A percentile compares a stretch with the other conserved stretches of the same genome.
Evolutionary conservation across 2,113 vertebrate species (phyloP).

Genomic region (Mystacornis crossleyi): DNA sequence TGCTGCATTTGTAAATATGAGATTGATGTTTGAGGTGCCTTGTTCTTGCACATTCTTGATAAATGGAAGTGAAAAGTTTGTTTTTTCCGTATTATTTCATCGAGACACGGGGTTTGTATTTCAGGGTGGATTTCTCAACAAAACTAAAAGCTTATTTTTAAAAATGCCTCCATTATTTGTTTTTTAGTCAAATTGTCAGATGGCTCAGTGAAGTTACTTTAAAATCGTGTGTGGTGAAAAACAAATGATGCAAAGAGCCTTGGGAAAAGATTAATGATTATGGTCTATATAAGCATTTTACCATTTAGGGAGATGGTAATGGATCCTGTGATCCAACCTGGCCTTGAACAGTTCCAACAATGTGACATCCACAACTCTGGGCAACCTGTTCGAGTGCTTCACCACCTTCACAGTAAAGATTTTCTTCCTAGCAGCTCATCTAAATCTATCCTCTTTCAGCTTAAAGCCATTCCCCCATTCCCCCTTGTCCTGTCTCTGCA

Average conservation of each 20-base stretch:
- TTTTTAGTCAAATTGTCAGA: background rate
- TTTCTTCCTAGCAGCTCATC: background rate
- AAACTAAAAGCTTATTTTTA: background rate
- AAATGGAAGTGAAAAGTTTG: background rate
- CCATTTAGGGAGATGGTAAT: background rate
- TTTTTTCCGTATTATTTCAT: background rate
- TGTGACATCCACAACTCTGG: background rate
- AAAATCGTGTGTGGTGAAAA: background rate
- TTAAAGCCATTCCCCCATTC: background rate
- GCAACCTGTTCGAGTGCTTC: background rate
- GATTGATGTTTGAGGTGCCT: background rate
- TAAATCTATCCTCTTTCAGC: background rate
- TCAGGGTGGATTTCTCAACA: background rate
- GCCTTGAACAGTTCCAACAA: background rate
- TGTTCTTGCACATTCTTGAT: background rate
- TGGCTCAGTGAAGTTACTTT: background rate
- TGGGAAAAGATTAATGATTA: background rate
- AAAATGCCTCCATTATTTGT: fast-evolving
- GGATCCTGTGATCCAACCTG: background rate
- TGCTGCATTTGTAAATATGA: background rate
- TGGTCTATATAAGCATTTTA: background rate
- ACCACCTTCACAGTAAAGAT: background rate
- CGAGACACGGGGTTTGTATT: background rate
- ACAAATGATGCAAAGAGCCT: background rate
- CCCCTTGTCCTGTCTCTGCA: background rate